These are phyloP conservation scores for Mesorhabditis belari DNA, from an alignment of 2,888 invertebrate species.

Conservation along the genomic window DNA sequence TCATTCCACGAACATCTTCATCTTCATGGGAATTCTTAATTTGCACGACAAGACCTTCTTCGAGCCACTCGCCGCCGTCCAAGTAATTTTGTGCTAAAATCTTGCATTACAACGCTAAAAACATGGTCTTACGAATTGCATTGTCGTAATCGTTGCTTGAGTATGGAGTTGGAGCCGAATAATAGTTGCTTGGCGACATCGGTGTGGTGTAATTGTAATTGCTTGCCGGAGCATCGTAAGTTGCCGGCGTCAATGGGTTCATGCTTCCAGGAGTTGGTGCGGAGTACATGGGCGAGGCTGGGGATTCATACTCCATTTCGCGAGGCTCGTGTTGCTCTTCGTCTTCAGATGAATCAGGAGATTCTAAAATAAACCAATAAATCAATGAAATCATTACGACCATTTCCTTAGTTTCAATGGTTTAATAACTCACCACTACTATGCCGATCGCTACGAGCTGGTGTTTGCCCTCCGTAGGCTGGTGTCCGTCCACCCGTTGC, in stretches of 20 bases:
- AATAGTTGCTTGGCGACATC: slow-evolving; percentile 33
- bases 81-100: slow-evolving; percentile 47
- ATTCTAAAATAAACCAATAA: too few relatives aligned
- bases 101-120: not conserved
- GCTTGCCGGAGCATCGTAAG: too few relatives aligned
- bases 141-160: slow-evolving; percentile 3
- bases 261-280: slow-evolving; percentile 33
- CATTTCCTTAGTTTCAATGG: too few relatives aligned
- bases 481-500: slow-evolving; percentile 16
- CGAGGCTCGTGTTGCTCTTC: not conserved
- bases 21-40: slow-evolving; percentile 74
- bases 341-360: not conserved
- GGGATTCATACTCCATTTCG: slow-evolving; percentile 24
- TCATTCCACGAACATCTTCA: slow-evolving; percentile 73
- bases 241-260: slow-evolving; percentile 22
- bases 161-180: too few relatives aligned
- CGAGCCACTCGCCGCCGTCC: slow-evolving; percentile 71
- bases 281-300: slow-evolving; percentile 21
- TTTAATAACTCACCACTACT: too few relatives aligned
- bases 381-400: too few relatives aligned
- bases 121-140: slow-evolving; percentile 5
- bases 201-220: too few relatives aligned
- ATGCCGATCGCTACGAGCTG: slow-evolving; percentile 2
- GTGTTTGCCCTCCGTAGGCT: slow-evolving; percentile 10
- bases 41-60: slow-evolving; percentile 80